phyloP scores from a whole-genome alignment of 2,888 invertebrate genomes.

The Sepioteuthis lessoniana region DNA sequence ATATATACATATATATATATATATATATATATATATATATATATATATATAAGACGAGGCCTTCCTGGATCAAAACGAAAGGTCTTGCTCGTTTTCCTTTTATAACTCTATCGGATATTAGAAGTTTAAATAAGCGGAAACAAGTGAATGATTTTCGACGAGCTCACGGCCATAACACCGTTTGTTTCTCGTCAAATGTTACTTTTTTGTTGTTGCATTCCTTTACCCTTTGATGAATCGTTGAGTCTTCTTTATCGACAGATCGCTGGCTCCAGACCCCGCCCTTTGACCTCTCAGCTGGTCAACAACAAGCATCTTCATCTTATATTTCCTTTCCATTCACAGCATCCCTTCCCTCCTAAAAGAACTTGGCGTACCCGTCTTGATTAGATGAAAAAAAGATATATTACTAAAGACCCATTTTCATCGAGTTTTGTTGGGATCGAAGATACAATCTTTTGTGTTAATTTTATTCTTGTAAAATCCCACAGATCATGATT shows the following conservation, averaged over 20 bases:
- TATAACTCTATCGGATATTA: neutral
- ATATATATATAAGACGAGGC: neutral
- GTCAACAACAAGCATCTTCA: neutral
- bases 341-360: neutral
- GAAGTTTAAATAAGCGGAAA: conserved; percentile 6
- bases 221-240: neutral
- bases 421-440: too few relatives aligned
- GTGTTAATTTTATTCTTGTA: too few relatives aligned
- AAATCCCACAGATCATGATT: too few relatives aligned
- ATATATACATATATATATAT: neutral
- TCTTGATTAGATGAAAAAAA: neutral
- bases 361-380: neutral
- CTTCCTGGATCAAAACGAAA: neutral
- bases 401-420: too few relatives aligned
- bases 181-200: neutral
- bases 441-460: too few relatives aligned
- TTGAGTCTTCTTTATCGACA: neutral
- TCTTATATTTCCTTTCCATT: neutral
- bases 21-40: neutral
- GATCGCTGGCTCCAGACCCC: neutral
- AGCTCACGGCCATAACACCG: neutral
- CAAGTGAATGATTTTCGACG: neutral
- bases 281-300: neutral
- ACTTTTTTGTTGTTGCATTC: neutral
- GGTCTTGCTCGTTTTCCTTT: neutral